These are phyloP conservation scores for Nomada hirtipes DNA, from an alignment of 2,888 invertebrate species.

Conservation along the genomic window DNA sequence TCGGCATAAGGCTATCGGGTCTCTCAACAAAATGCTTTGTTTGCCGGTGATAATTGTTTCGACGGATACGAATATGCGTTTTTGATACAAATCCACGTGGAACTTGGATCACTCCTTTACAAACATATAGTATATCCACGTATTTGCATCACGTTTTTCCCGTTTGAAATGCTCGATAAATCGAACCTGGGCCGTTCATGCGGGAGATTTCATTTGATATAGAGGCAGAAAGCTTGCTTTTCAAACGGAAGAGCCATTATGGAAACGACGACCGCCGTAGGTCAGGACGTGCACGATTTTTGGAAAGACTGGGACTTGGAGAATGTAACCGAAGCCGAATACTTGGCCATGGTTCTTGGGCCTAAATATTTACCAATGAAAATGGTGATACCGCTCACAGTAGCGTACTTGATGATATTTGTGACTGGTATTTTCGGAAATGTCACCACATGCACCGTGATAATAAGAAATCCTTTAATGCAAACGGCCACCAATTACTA, in stretches of 20 bases:
- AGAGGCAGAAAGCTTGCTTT: background rate
- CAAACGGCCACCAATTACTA: constrained; percentile 97
- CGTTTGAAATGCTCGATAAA: constrained; percentile 8
- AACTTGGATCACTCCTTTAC: background rate
- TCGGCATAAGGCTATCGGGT: constrained; percentile 39
- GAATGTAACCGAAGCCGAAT: constrained; percentile 82
- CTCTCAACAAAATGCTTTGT: constrained; percentile 37
- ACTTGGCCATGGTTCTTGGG: constrained; percentile 81
- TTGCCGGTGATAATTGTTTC: constrained; percentile 58
- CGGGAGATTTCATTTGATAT: background rate
- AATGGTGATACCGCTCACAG: constrained; percentile 86
- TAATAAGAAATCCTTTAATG: constrained; percentile 92
- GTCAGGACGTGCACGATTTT: constrained; percentile 67
- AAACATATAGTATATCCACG: background rate
- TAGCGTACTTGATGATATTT: constrained; percentile 91
- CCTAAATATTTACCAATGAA: constrained; percentile 83
- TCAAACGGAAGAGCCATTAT: constrained; percentile 31
- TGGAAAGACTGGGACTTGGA: constrained; percentile 70
- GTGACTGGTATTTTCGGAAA: constrained; percentile 94
- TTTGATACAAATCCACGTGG: constrained; percentile 12
- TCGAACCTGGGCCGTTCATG: background rate
- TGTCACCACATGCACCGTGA: constrained; percentile 93
- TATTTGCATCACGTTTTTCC: background rate
- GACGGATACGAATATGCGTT: constrained; percentile 25
- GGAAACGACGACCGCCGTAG: constrained; percentile 58